Percentiles rank a stretch among this genome's conserved stretches.
phyloP scores from a whole-genome alignment of 2,113 vertebrate species.

The Pterophyllum scalare region DNA sequence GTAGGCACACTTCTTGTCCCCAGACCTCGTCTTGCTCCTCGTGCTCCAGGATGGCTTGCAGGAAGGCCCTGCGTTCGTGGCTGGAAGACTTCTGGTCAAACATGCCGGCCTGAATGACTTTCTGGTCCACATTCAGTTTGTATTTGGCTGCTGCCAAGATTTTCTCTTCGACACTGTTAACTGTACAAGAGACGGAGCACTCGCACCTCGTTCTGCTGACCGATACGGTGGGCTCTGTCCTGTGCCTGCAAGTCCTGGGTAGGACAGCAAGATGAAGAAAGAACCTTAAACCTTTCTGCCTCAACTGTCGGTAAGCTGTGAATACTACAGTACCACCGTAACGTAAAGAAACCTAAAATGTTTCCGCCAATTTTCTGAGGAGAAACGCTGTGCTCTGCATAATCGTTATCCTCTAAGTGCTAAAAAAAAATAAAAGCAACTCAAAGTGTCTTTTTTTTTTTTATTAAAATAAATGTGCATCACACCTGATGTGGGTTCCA shows the following conservation, averaged over 20 bases:
- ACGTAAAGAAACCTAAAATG: neutral
- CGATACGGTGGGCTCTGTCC: slow-evolving; percentile 96
- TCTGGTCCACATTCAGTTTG: slow-evolving; percentile 96
- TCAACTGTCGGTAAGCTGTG: neutral
- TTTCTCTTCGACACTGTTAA: slow-evolving; percentile 95
- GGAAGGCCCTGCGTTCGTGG: slow-evolving; percentile 92
- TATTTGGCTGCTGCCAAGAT: slow-evolving; percentile 93
- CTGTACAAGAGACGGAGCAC: slow-evolving; percentile 95
- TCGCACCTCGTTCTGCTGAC: slow-evolving; percentile 95
- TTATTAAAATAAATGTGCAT: slow-evolving; percentile 65
- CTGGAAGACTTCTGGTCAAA: slow-evolving; percentile 99
- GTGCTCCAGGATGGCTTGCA: slow-evolving; percentile 97
- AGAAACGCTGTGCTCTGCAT: neutral
- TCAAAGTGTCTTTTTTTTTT: neutral
- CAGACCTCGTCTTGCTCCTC: slow-evolving; percentile 98
- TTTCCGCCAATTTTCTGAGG: slow-evolving; percentile 43
- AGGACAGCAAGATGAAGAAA: neutral
- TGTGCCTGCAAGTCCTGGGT: slow-evolving; percentile 94
- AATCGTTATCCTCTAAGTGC: neutral
- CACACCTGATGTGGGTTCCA: slow-evolving; percentile 98
- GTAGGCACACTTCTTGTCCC: slow-evolving; percentile 66
- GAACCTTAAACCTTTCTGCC: neutral
- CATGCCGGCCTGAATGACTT: slow-evolving; percentile 98
- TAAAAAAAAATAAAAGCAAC: neutral
- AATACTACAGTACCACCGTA: neutral